These are phyloP conservation scores for Metalampra italica DNA, from an alignment of 2,888 invertebrate species.

Conservation along the genomic window DNA sequence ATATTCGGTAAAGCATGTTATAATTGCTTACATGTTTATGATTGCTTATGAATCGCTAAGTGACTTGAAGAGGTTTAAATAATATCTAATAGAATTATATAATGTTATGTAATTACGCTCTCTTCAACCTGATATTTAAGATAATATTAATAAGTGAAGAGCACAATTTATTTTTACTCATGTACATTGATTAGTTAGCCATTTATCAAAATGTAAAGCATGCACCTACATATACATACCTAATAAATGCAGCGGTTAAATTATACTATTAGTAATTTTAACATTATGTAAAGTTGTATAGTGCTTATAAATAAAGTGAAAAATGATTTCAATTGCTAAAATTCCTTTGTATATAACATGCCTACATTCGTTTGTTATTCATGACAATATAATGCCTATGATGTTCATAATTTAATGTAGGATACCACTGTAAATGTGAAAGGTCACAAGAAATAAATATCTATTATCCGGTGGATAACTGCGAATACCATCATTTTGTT, in stretches of 20 bases:
- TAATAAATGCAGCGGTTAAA: constrained; percentile 30
- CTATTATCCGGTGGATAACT: constrained; percentile 69
- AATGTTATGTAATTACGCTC: constrained; percentile 10
- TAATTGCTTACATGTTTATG: constrained; percentile 3
- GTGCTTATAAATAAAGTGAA: constrained; percentile 62
- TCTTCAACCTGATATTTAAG: constrained; percentile 18
- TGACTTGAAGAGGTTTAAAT: background rate
- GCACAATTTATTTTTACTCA: constrained; percentile 38
- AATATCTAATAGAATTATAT: too few species aligned
- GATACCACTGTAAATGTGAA: constrained; percentile 67
- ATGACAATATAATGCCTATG: constrained; percentile 70
- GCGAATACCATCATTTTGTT: constrained; percentile 64
- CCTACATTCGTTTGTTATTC: constrained; percentile 61
- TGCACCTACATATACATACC: constrained; percentile 21
- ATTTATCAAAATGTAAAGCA: constrained; percentile 32
- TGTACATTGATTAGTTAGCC: constrained; percentile 42
- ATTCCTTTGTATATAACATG: constrained; percentile 65
- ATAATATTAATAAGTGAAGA: constrained; percentile 21
- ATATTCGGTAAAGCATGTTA: constrained; percentile 3
- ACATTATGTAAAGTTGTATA: constrained; percentile 68
- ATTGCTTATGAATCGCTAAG: constrained; percentile 7
- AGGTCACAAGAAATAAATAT: constrained; percentile 64
- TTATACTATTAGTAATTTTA: constrained; percentile 38
- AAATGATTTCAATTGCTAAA: constrained; percentile 41
- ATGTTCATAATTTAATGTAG: constrained; percentile 71